Percentiles rank a stretch among this genome's conserved stretches.
Evolutionary conservation across 2,113 vertebrate species (phyloP).

Genomic region (Callipepla squamata): DNA sequence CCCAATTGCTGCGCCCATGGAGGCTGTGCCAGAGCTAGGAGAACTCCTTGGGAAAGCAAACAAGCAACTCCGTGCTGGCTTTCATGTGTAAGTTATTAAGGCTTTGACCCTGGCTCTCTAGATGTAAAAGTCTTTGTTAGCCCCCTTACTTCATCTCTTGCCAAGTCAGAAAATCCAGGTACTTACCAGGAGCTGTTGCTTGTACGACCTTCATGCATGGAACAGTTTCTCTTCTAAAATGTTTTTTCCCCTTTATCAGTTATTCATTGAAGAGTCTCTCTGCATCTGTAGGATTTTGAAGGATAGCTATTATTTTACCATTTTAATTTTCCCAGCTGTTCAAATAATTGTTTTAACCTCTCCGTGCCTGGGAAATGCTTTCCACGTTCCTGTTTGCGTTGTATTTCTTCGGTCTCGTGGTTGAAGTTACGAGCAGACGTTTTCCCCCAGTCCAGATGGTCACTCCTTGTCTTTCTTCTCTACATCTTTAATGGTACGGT

Average conservation of each 20-base stretch:
- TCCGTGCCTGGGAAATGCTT: conserved; percentile 64
- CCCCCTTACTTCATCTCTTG: conserved; percentile 31
- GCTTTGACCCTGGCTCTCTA: not conserved
- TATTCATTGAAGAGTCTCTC: conserved; percentile 77
- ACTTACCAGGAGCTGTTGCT: conserved; percentile 57
- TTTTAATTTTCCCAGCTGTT: conserved; percentile 79
- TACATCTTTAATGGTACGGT: not conserved
- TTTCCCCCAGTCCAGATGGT: not conserved
- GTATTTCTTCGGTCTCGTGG: conserved; percentile 24
- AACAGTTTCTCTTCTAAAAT: conserved; percentile 61
- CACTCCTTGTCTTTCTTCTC: not conserved
- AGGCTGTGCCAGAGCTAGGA: not conserved
- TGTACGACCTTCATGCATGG: conserved; percentile 72
- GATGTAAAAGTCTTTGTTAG: conserved; percentile 23
- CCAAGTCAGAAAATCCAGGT: conserved; percentile 46
- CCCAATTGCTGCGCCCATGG: not conserved
- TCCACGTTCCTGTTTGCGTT: conserved; percentile 52
- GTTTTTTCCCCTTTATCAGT: conserved; percentile 76
- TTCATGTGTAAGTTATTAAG: not conserved
- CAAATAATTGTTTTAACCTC: conserved; percentile 78
- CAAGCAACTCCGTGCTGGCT: not conserved
- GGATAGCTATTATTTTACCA: conserved; percentile 77
- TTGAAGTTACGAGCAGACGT: conserved; percentile 8
- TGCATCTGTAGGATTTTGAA: conserved; percentile 74
- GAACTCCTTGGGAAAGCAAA: not conserved